Evolutionary conservation across 2,113 vertebrate genomes (phyloP).

Genomic region (Oenanthe oenanthe): DNA sequence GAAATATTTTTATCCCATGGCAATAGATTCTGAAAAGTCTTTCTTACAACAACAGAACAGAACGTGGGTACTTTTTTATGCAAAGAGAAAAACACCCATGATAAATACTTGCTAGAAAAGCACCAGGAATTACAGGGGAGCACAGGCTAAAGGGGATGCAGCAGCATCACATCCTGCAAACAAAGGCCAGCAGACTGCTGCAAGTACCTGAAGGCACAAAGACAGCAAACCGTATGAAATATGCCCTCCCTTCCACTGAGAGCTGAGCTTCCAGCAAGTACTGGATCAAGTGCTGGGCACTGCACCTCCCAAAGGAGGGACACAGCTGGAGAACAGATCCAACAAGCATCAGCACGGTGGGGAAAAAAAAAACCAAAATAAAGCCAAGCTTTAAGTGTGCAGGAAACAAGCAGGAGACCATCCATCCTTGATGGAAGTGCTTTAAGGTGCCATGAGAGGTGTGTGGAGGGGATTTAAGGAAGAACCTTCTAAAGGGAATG

Average conservation of each 20-base stretch:
- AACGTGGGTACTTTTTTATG: background rate
- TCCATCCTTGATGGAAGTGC: background rate
- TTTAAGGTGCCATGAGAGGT: background rate
- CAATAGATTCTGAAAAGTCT: background rate
- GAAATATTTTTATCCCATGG: background rate
- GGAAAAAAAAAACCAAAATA: background rate
- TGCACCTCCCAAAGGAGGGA: background rate
- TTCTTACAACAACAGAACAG: background rate
- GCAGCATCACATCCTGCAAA: background rate
- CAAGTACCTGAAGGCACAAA: background rate
- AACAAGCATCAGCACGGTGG: background rate
- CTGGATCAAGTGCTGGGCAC: background rate
- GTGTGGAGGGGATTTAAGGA: background rate
- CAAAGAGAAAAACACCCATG: background rate
- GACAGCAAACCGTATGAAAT: background rate
- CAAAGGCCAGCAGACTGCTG: background rate
- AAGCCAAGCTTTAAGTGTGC: background rate
- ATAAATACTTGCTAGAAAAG: background rate
- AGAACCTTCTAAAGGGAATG: background rate
- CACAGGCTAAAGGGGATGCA: background rate
- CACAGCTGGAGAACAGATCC: background rate
- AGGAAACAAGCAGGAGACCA: background rate
- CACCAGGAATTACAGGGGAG: background rate
- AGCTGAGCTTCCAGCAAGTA: background rate
- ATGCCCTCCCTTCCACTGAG: background rate